A percentile compares a stretch with the other conserved stretches of the same genome.
phyloP scores from a whole-genome alignment of 2,797 vertebrate genomes.

The Sebastes hubbsi region DNA sequence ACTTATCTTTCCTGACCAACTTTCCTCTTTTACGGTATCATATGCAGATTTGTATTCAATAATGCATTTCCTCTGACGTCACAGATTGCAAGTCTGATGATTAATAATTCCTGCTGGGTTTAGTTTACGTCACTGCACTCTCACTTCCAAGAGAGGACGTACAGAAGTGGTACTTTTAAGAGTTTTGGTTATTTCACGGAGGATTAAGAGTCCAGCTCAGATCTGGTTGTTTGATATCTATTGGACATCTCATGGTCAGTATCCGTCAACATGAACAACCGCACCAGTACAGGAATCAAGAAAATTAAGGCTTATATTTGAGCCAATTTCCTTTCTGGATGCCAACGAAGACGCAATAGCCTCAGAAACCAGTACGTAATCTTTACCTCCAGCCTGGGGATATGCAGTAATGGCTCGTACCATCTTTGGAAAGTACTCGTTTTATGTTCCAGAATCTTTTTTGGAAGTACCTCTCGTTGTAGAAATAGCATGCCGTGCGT shows the following conservation, averaged over 20 bases:
- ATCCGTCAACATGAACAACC: background rate
- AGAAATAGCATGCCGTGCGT: background rate
- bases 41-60: background rate
- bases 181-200: background rate
- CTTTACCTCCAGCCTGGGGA: background rate
- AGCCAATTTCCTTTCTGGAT: background rate
- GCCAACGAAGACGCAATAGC: background rate
- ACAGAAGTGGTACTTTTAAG: background rate
- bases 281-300: background rate
- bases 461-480: background rate
- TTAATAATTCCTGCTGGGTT: background rate
- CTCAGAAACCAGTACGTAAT: background rate
- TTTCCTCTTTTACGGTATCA: background rate
- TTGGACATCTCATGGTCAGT: background rate
- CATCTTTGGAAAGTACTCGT: constrained; percentile 34
- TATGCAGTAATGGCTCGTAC: background rate
- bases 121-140: background rate
- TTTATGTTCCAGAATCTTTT: constrained; percentile 2
- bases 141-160: background rate
- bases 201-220: too few relatives aligned
- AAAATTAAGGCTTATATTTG: background rate
- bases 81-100: background rate
- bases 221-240: background rate
- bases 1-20: background rate
- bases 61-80: background rate